Percentiles rank a stretch among this genome's conserved stretches.
Conservation (phyloP, 2,113 vertebrate species). For the Galbula dea region DNA sequence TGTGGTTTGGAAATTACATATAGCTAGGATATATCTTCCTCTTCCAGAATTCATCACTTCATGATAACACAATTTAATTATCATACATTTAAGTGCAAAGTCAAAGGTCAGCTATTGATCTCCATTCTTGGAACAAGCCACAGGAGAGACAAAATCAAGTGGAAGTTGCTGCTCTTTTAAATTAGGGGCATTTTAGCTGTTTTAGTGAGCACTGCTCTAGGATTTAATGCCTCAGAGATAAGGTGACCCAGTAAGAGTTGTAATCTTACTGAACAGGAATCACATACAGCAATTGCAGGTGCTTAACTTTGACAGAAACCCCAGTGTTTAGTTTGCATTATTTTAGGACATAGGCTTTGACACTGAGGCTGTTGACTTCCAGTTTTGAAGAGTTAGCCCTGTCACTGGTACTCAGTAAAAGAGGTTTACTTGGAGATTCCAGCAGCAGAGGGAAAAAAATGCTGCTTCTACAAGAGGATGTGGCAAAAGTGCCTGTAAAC, state of each 20-base stretch:
- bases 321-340: background rate
- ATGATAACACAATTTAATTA: constrained; percentile 35
- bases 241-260: background rate
- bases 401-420: background rate
- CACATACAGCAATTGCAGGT: background rate
- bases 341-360: background rate
- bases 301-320: background rate
- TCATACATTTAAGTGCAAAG: background rate
- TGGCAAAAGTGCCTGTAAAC: background rate
- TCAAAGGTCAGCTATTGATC: constrained; percentile 18
- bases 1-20: background rate
- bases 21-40: background rate
- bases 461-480: background rate
- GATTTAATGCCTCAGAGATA: background rate
- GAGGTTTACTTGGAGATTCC: background rate
- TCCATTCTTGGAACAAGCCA: background rate
- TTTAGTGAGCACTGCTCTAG: background rate
- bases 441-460: background rate
- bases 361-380: background rate
- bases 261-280: background rate
- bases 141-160: constrained; percentile 24
- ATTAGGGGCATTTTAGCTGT: background rate
- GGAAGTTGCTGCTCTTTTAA: background rate
- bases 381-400: background rate
- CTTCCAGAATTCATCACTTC: constrained; percentile 3